Percentiles rank a stretch among this genome's conserved stretches.
phyloP scores from a whole-genome alignment of 2,888 invertebrate species.

The Tromatobia lineatoria region DNA sequence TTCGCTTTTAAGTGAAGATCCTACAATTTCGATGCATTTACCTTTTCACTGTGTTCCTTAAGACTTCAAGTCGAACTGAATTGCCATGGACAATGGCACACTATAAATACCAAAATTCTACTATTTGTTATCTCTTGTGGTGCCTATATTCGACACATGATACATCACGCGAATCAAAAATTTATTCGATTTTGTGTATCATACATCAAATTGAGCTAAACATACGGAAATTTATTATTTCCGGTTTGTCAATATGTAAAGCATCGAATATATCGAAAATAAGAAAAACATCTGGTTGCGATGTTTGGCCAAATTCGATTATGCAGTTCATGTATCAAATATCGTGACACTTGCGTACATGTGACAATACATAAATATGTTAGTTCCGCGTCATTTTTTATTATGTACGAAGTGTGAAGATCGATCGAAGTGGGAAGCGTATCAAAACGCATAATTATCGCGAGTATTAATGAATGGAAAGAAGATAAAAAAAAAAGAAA shows the following conservation, averaged over 20 bases:
- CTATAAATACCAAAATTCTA: constrained; percentile 51
- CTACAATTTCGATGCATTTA: not conserved
- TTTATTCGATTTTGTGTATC: not conserved
- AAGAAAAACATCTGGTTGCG: not conserved
- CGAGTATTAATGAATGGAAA: not conserved
- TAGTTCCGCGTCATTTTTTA: not conserved
- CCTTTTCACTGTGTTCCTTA: constrained; percentile 30
- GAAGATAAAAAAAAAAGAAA: not conserved
- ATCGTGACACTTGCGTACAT: constrained; percentile 23
- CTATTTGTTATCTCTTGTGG: constrained; percentile 12
- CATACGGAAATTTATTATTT: not conserved
- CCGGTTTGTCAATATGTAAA: not conserved
- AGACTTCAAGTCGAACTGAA: constrained; percentile 20
- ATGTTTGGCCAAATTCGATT: constrained; percentile 17
- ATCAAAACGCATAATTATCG: too few relatives aligned
- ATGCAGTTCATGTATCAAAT: not conserved
- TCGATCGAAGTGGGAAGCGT: too few relatives aligned
- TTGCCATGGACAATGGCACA: not conserved
- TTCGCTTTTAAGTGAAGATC: not conserved
- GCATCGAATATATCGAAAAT: not conserved
- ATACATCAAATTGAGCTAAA: not conserved
- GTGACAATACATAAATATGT: not conserved
- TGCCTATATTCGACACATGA: not conserved
- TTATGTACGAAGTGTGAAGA: not conserved
- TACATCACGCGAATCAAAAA: constrained; percentile 1